Conservation (phyloP, 2,113 vertebrate genomes). For the Poeciliopsis occidentalis region DNA sequence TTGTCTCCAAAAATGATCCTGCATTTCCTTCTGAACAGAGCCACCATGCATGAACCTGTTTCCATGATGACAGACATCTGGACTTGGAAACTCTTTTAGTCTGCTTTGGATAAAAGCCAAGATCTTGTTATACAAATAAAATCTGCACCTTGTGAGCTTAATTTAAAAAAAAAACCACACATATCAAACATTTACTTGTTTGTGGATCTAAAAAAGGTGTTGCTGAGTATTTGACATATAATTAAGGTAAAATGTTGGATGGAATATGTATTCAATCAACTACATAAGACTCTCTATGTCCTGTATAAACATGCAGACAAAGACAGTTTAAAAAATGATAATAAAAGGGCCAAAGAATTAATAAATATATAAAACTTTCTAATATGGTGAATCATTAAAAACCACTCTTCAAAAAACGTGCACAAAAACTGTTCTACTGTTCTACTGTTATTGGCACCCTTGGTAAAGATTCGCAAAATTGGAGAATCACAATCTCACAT, state of each 20-base stretch:
- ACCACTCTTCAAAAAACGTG: too few species aligned
- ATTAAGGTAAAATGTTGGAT: background rate
- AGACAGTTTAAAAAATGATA: background rate
- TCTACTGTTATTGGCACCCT: too few species aligned
- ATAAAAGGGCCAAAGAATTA: background rate
- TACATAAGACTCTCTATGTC: background rate
- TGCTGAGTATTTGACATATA: background rate
- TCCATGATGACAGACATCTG: background rate
- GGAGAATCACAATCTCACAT: background rate
- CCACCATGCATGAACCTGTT: background rate
- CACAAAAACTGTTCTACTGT: background rate
- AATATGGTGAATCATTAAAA: background rate
- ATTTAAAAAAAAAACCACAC: too few species aligned
- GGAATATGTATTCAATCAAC: background rate
- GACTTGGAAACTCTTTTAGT: conserved; percentile 3
- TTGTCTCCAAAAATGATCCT: background rate
- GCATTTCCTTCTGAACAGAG: conserved; percentile 22
- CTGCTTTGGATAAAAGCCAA: background rate
- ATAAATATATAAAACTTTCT: background rate
- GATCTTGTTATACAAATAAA: background rate
- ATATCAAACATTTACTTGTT: background rate
- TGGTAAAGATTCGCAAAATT: background rate
- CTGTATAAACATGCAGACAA: too few species aligned
- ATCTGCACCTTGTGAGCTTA: background rate
- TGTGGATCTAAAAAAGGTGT: background rate